A percentile compares a stretch with the other conserved stretches of the same genome.
Conservation (phyloP, 2,113 vertebrate species). For the Misgurnus anguillicaudatus region DNA sequence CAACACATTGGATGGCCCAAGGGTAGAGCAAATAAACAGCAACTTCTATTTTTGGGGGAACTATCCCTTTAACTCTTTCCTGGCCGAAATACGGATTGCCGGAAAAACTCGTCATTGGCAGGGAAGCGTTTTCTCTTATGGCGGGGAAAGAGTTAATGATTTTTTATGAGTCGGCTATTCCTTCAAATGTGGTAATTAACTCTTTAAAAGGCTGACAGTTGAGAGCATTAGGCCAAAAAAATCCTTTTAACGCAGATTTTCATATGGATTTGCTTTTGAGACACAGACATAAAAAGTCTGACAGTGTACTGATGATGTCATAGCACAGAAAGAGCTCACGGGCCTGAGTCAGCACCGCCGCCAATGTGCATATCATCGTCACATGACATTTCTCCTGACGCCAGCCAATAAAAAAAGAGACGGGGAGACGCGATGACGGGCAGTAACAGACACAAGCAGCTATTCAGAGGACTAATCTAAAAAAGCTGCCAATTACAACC, state of each 20-base stretch:
- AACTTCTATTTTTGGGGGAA: too few relatives aligned
- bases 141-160: too few relatives aligned
- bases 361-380: conserved; percentile 15
- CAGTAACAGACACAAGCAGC: neutral
- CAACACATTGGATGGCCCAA: too few relatives aligned
- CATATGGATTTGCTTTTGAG: neutral
- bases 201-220: too few relatives aligned
- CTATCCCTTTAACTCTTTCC: too few relatives aligned
- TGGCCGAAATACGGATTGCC: too few relatives aligned
- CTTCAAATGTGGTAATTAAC: too few relatives aligned
- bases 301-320: conserved; percentile 30
- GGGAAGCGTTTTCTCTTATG: too few relatives aligned
- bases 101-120: too few relatives aligned
- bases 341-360: conserved; percentile 13
- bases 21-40: too few relatives aligned
- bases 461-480: conserved; percentile 26
- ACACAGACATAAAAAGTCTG: conserved; percentile 10
- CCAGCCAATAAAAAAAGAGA: conserved; percentile 1
- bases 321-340: neutral
- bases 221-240: too few relatives aligned
- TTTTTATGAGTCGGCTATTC: too few relatives aligned
- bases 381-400: conserved; percentile 32
- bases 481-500: conserved; percentile 25
- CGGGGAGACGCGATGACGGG: neutral
- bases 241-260: neutral